Evolutionary conservation across 2,888 invertebrate genomes (phyloP).

Genomic region (Ecliptopera silaceata): DNA sequence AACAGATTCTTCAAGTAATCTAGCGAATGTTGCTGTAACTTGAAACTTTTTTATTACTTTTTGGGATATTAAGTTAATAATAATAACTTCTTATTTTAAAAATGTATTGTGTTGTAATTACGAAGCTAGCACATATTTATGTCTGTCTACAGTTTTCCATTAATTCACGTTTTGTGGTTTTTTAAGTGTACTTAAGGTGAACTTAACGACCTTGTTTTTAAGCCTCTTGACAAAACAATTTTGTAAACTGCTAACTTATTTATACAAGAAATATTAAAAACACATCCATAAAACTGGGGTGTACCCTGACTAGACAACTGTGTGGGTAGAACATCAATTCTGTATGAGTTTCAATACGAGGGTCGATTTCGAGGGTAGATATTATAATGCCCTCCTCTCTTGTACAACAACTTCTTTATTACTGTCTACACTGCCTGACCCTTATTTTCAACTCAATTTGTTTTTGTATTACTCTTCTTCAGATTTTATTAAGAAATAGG

Average conservation of each 20-base stretch:
- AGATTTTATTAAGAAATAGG: neutral
- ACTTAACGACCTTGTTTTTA: neutral
- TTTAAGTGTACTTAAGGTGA: too few relatives aligned
- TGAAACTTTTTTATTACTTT: slow-evolving; percentile 25
- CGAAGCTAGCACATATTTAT: too few relatives aligned
- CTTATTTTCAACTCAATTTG: slow-evolving; percentile 18
- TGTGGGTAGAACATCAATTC: slow-evolving; percentile 55
- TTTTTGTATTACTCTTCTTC: neutral
- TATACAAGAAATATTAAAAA: slow-evolving; percentile 43
- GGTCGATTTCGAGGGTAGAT: slow-evolving; percentile 51
- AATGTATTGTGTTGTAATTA: too few relatives aligned
- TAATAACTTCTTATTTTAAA: neutral
- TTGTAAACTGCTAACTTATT: slow-evolving; percentile 22
- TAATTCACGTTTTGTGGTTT: too few relatives aligned
- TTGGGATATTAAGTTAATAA: neutral
- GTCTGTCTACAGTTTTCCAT: too few relatives aligned
- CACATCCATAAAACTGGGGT: slow-evolving; percentile 44
- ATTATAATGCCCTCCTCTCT: slow-evolving; percentile 58
- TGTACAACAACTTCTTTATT: slow-evolving; percentile 54
- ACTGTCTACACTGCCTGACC: slow-evolving; percentile 41
- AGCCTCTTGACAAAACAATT: slow-evolving; percentile 15
- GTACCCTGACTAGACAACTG: slow-evolving; percentile 40
- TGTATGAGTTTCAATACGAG: slow-evolving; percentile 53
- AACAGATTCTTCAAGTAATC: slow-evolving; percentile 37
- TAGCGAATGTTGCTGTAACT: slow-evolving; percentile 28